These are phyloP conservation scores for Corythoichthys intestinalis DNA, from an alignment of 2,113 vertebrate genomes.

Conservation along the genomic window DNA sequence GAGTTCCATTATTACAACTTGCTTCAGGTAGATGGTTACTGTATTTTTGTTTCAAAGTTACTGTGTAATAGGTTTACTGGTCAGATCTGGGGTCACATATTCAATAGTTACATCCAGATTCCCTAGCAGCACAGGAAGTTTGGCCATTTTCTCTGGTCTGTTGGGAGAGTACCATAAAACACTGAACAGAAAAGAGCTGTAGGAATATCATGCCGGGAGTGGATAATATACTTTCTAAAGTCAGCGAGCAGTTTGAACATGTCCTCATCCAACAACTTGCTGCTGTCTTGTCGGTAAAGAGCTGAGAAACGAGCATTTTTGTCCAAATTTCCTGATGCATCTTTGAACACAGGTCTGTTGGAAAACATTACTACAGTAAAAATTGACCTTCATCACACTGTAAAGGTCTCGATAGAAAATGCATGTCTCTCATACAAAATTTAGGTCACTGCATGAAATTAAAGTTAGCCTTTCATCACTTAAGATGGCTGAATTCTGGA, in stretches of 20 bases:
- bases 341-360: constrained; percentile 89
- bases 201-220: background rate
- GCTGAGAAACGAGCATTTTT: constrained; percentile 88
- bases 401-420: background rate
- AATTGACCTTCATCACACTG: background rate
- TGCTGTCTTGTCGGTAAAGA: constrained; percentile 94
- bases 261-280: constrained; percentile 93
- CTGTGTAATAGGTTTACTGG: constrained; percentile 75
- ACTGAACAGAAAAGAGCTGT: background rate
- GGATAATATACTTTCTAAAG: constrained; percentile 86
- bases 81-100: constrained; percentile 83
- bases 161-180: constrained; percentile 10
- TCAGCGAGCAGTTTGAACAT: constrained; percentile 93
- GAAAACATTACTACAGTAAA: constrained; percentile 1
- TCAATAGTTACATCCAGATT: constrained; percentile 95
- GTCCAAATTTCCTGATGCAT: constrained; percentile 88
- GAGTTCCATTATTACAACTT: background rate
- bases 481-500: too few species aligned
- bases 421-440: background rate
- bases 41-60: constrained; percentile 21
- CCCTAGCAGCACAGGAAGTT: constrained; percentile 93
- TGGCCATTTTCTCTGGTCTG: constrained; percentile 97
- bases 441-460: background rate
- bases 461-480: too few species aligned
- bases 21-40: background rate